Base-by-base conservation (phyloP, 2,888 invertebrate genomes). In the Dioctria linearis region DNA sequence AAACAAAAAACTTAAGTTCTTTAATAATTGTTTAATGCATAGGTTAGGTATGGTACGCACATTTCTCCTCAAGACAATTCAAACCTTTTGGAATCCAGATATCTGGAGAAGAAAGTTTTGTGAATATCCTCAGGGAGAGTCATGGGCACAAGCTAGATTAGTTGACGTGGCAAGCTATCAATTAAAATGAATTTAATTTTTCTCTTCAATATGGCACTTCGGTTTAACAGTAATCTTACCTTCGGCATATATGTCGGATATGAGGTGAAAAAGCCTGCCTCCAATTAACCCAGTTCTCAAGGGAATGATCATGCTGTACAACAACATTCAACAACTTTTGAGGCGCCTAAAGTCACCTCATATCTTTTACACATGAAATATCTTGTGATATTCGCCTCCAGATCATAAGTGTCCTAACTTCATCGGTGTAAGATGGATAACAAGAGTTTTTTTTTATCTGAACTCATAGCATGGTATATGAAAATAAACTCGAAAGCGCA, bases 231-330 rank as follows among this genome's bases (percentile, higher is more conserved):
- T 46, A 46, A 46, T 46, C 9, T 6, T 6, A 46, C 49, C 49
- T 46, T 9, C 49, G 49, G 49, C 49, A 46, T 46, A 25, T 25
- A 25, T 25, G 5, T 46, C 49, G 49, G 9, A 46, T 6, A 46
- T 46, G 49, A 66, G 67, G 67, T 46, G 67, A 67, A 25, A 67
- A 67, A 67, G 46, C 49, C 67, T 67, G 40, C 67, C 71, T 51
- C 67, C 71, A 71, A 71, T 71, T 71, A 71, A 71, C 71, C 71
- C 71, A 71, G 54, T 71, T 71, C 71, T 39, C 54, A 37, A 54
- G 71, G 71, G 71, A 59, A 59, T 46, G 25, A 25, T 25, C 25
- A 25, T 2, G 25, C 2, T 25, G 9, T 2, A 46, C 49, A 9
- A 46, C 8, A 9, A 9, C 49, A 5, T 46, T 46, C 25, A 25